Base-by-base conservation (phyloP, 2,888 invertebrate genomes). In the Pyrrhia umbra region DNA sequence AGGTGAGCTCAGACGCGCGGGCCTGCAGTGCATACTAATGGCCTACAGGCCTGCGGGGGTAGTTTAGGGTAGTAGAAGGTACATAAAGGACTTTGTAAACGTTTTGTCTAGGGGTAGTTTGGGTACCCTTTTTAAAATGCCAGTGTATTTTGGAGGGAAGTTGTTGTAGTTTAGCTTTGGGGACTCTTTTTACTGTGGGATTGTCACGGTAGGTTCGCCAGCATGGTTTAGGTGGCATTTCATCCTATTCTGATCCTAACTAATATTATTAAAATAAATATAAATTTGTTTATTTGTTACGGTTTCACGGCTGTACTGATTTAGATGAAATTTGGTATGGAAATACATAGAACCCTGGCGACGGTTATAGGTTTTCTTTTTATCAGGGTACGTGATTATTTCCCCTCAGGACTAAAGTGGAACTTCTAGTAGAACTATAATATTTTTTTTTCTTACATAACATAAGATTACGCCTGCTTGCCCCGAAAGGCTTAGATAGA, bases 21-120 rank as follows among this genome's bases (percentile, higher is more conserved):
- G 1, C 23, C 40, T 6, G 40, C 47, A 30, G 57, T 34, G 74
- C 73, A 79, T 79, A 80, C 72, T 80, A 64, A 79, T 79, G 39
- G 9, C 10, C 5, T 3, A 16, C 46, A 42, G 18, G 21, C 46
- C 43, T 13, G 9, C 27, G 16, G n/a, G 27, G 42, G 20, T 18
- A 47, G 23, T 55, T 49, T 15, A 51, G 51, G 47, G 23, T 25
- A 43, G 18, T 58, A 8, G 56, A 21, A 43, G 61, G 68, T 47
- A 25, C 20, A 40, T 73, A 50, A 49, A 56, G 39, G 54, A 64
- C 40, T 56, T 51, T 30, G 66, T 68, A 54, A 73, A 16, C 47
- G 67, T 69, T 73, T 69, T 66, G 73, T 66, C 73, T 69, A 23
- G 25, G 49, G 45, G 63, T 52, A 49, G 43, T 60, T 46, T n/a